Conservation (phyloP, 2,113 vertebrate species). For the Amphiprion percula region DNA sequence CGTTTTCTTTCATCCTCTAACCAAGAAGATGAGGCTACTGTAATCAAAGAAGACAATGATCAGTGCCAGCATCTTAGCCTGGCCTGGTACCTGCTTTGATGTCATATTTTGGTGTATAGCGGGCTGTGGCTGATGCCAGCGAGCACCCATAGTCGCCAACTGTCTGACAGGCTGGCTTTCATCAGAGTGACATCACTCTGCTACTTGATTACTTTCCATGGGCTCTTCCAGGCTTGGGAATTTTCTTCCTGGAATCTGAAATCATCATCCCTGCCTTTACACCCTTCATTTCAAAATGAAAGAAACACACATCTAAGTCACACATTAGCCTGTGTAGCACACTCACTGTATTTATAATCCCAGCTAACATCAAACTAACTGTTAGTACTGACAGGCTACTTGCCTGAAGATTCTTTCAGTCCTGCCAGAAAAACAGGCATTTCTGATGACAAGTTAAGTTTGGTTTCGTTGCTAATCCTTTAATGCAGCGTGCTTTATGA, state of each 20-base stretch:
- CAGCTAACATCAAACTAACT: slow-evolving; percentile 20
- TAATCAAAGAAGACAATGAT: slow-evolving; percentile 80
- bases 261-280: slow-evolving; percentile 71
- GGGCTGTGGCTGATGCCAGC: slow-evolving; percentile 67
- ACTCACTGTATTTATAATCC: slow-evolving; percentile 33
- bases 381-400: slow-evolving; percentile 8
- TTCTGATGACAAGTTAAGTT: slow-evolving; percentile 17
- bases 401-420: slow-evolving; percentile 14
- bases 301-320: slow-evolving; percentile 55
- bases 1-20: slow-evolving; percentile 69
- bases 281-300: slow-evolving; percentile 58
- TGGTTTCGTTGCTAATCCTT: neutral
- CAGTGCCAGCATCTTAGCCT: slow-evolving; percentile 73
- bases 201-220: slow-evolving; percentile 84
- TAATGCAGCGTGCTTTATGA: slow-evolving; percentile 8
- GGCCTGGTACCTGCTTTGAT: slow-evolving; percentile 79
- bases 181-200: slow-evolving; percentile 82
- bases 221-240: slow-evolving; percentile 78
- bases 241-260: slow-evolving; percentile 74
- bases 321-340: slow-evolving; percentile 41
- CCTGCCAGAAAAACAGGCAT: slow-evolving; percentile 9
- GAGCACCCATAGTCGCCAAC: slow-evolving; percentile 74
- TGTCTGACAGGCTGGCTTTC: slow-evolving; percentile 81
- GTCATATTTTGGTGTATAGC: slow-evolving; percentile 76
- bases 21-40: slow-evolving; percentile 70